These are phyloP conservation scores for Mythimna pallens DNA, from an alignment of 2,888 invertebrate genomes.

Conservation along the genomic window DNA sequence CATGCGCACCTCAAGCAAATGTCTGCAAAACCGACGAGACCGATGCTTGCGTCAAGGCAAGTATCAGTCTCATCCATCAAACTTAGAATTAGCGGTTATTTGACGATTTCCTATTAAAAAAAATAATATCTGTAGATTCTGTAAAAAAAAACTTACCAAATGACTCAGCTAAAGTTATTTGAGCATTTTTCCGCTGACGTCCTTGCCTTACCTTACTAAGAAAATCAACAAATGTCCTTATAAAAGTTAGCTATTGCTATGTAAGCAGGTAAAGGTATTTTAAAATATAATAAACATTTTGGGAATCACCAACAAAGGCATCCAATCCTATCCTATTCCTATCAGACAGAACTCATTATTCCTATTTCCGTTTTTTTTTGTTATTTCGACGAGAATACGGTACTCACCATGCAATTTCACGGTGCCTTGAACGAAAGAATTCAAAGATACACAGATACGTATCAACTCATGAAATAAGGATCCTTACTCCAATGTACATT, in stretches of 20 bases:
- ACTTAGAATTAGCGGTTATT: too few relatives aligned
- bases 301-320: conserved; percentile 60
- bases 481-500: conserved; percentile 50
- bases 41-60: too few relatives aligned
- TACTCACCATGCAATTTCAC: conserved; percentile 74
- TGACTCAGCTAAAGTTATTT: neutral
- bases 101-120: too few relatives aligned
- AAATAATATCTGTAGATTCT: too few relatives aligned
- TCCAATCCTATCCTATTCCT: conserved; percentile 60
- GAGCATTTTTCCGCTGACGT: neutral
- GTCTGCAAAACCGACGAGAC: too few relatives aligned
- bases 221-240: conserved; percentile 8
- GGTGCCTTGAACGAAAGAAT: conserved; percentile 70
- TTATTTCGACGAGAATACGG: conserved; percentile 63
- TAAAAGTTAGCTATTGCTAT: conserved; percentile 7
- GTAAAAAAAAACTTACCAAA: too few relatives aligned
- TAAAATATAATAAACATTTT: conserved; percentile 61
- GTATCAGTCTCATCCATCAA: too few relatives aligned
- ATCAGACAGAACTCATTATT: conserved; percentile 68
- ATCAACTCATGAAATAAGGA: conserved; percentile 63
- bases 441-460: conserved; percentile 65
- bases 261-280: conserved; percentile 42
- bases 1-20: too few relatives aligned
- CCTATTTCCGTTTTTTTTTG: conserved; percentile 63
- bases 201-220: neutral